A percentile compares a stretch with the other conserved stretches of the same genome.
phyloP scores from a whole-genome alignment of 2,113 vertebrate genomes.

The Notothenia coriiceps region DNA sequence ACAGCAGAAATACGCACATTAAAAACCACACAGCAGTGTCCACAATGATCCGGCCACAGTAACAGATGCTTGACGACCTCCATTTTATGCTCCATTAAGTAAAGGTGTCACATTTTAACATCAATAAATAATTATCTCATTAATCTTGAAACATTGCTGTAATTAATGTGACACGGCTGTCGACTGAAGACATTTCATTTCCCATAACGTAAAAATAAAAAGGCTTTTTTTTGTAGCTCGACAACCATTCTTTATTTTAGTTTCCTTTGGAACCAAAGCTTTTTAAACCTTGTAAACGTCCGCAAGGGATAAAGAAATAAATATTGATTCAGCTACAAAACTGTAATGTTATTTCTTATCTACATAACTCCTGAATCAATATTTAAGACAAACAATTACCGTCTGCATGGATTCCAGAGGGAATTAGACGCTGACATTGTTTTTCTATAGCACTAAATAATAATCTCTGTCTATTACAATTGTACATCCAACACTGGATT shows the following conservation, averaged over 20 bases:
- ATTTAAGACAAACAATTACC: neutral
- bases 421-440: neutral
- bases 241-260: neutral
- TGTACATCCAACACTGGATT: neutral
- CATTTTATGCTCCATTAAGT: constrained; percentile 65
- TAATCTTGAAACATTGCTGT: constrained; percentile 45
- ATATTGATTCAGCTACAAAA: constrained; percentile 1
- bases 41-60: neutral
- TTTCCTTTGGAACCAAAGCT: neutral
- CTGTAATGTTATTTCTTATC: neutral
- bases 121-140: constrained; percentile 68
- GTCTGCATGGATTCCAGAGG: neutral
- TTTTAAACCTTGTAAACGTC: neutral
- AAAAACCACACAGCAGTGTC: neutral
- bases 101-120: constrained; percentile 52
- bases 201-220: neutral
- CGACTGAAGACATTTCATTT: constrained; percentile 19
- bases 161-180: constrained; percentile 39
- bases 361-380: neutral
- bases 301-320: neutral
- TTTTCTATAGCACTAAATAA: neutral
- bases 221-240: neutral
- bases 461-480: too few relatives aligned
- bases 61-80: constrained; percentile 54
- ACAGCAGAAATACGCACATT: neutral